phyloP scores from a whole-genome alignment of 2,888 invertebrate genomes.

The Scaptomyza reducta region DNA sequence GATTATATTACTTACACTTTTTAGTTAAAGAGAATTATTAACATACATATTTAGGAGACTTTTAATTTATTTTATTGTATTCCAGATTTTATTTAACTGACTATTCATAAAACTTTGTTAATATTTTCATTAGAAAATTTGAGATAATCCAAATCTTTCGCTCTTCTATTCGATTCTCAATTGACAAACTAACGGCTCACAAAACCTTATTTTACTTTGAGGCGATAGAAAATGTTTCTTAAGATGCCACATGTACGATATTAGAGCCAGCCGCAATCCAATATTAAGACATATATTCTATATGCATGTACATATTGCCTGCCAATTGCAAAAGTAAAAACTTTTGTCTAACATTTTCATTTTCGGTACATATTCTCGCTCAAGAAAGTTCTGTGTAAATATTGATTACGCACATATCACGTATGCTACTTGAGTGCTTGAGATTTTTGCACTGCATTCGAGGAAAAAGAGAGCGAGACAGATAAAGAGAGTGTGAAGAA shows the following conservation, averaged over 20 bases:
- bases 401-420: constrained; percentile 74
- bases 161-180: background rate
- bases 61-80: too few relatives aligned
- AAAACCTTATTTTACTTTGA: constrained; percentile 19
- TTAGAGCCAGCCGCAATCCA: constrained; percentile 23
- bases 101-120: too few relatives aligned
- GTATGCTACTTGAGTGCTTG: constrained; percentile 70
- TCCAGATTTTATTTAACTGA: too few relatives aligned
- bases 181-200: background rate
- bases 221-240: constrained; percentile 28
- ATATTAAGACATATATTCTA: background rate
- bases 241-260: constrained; percentile 43
- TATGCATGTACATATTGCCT: constrained; percentile 6
- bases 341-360: constrained; percentile 43
- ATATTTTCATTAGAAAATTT: background rate
- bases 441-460: constrained; percentile 62
- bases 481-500: background rate
- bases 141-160: background rate
- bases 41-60: too few relatives aligned
- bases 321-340: constrained; percentile 38
- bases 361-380: constrained; percentile 44
- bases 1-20: too few relatives aligned
- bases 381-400: constrained; percentile 65
- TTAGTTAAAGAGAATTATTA: too few relatives aligned
- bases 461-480: constrained; percentile 4